These are phyloP conservation scores for Dolichallabes microphthalmus DNA, from an alignment of 2,113 vertebrate species.

Conservation along the genomic window DNA sequence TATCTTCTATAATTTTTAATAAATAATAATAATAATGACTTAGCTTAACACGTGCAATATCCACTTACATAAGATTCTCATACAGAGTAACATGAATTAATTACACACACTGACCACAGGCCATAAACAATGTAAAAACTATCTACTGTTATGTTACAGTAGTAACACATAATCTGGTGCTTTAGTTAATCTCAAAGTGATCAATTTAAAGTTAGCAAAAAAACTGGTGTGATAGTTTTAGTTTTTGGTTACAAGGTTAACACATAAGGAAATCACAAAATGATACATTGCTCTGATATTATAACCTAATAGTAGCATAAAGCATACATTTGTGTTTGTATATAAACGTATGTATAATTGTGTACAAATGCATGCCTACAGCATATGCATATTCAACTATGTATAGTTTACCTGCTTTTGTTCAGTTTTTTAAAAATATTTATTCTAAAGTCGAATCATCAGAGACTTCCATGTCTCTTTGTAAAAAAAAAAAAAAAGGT, in stretches of 20 bases:
- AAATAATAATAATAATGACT: neutral
- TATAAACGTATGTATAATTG: neutral
- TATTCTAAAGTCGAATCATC: no score
- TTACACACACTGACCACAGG: neutral
- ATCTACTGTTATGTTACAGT: neutral
- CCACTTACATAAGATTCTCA: neutral
- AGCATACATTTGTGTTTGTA: neutral
- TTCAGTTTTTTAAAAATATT: no score
- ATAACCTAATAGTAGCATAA: neutral
- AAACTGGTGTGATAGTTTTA: neutral
- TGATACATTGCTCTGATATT: no score
- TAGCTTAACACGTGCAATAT: neutral
- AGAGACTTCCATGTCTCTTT: no score
- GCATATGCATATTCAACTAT: no score
- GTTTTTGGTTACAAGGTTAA: neutral
- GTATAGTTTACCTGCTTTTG: no score
- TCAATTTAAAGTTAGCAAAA: neutral
- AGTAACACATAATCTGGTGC: neutral
- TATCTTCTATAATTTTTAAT: neutral
- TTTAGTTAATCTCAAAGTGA: neutral
- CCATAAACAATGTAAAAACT: constrained; percentile 11
- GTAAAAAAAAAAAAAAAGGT: neutral
- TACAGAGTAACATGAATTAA: neutral
- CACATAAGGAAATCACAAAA: neutral
- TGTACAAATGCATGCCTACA: no score